Conservation (phyloP, 2,113 vertebrate species). For the Nesogale talazaci region DNA sequence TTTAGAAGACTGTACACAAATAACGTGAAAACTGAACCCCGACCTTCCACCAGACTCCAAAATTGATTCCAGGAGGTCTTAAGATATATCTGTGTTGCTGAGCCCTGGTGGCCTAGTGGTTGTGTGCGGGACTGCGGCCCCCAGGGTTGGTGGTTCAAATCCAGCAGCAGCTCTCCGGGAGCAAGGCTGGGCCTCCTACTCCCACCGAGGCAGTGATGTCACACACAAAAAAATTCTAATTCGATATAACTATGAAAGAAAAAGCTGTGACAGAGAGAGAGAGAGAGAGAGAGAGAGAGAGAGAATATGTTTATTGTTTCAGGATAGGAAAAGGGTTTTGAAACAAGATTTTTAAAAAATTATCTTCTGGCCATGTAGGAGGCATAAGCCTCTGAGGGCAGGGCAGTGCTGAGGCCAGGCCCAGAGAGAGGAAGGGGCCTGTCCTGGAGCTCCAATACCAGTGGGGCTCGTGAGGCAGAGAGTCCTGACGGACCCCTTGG, state of each 20-base stretch:
- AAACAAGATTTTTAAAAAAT: not conserved
- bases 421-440: not conserved
- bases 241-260: not conserved
- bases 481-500: not conserved
- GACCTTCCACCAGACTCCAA: not conserved
- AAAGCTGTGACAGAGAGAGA: not conserved
- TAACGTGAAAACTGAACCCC: not conserved
- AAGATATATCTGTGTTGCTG: too few species aligned
- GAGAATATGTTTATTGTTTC: not conserved
- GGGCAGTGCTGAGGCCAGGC: not conserved
- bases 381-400: not conserved
- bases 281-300: too few species aligned
- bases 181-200: too few species aligned
- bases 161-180: too few species aligned
- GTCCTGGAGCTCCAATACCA: not conserved
- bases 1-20: not conserved
- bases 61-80: not conserved
- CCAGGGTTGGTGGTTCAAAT: too few species aligned
- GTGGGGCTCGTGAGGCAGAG: not conserved
- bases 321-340: conserved; percentile 11
- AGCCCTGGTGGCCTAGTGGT: too few species aligned
- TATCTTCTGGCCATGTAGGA: not conserved
- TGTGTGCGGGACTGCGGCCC: too few species aligned
- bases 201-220: too few species aligned
- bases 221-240: too few species aligned